phyloP scores from a whole-genome alignment of 2,888 invertebrate genomes.

The Nomada flava region DNA sequence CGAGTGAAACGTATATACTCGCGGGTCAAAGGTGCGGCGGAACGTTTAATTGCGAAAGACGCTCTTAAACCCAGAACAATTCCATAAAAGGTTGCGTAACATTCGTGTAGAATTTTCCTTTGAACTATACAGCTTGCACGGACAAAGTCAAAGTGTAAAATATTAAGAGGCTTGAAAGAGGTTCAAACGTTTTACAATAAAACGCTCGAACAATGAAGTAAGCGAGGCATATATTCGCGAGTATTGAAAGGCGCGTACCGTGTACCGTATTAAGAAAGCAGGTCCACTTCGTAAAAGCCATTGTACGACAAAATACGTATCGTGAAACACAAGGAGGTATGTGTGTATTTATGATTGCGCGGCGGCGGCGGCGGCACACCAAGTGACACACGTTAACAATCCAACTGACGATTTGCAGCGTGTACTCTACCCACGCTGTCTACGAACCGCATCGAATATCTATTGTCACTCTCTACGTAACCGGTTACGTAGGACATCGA shows the following conservation, averaged over 20 bases:
- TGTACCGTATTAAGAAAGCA: constrained; percentile 47
- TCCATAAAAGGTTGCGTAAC: not conserved
- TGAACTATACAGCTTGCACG: not conserved
- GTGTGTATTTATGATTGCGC: constrained; percentile 49
- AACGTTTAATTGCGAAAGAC: not conserved
- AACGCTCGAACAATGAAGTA: constrained; percentile 16
- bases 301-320: constrained; percentile 57
- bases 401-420: constrained; percentile 60
- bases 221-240: not conserved
- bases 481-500: constrained; percentile 47
- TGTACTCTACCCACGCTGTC: constrained; percentile 63
- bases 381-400: constrained; percentile 64
- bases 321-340: constrained; percentile 47
- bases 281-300: constrained; percentile 36
- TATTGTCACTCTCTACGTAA: constrained; percentile 63
- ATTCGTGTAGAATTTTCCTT: not conserved
- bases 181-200: constrained; percentile 15
- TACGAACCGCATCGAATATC: constrained; percentile 53
- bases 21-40: not conserved
- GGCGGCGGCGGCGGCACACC: constrained; percentile 26
- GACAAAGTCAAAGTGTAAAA: not conserved
- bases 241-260: constrained; percentile 30
- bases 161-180: not conserved
- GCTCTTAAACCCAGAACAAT: not conserved
- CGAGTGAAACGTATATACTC: not conserved